These are phyloP conservation scores for Procambarus virginalis DNA, from an alignment of 1,140 invertebrate genomes.

Conservation along the genomic window DNA sequence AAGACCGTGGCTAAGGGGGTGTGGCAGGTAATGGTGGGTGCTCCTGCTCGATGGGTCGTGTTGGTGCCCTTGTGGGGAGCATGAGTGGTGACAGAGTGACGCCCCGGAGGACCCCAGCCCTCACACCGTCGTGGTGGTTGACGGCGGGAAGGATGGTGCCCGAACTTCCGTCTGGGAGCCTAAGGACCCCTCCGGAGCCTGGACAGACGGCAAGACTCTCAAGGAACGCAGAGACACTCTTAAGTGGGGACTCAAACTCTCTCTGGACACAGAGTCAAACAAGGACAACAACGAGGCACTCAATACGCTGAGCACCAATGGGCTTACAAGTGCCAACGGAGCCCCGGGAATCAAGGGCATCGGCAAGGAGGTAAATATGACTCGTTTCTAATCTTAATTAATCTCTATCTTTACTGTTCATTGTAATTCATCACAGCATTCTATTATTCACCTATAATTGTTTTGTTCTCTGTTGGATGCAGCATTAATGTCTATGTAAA, in stretches of 20 bases:
- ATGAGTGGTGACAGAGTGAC: conserved; percentile 70
- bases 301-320: conserved; percentile 69
- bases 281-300: conserved; percentile 65
- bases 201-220: conserved; percentile 68
- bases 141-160: conserved; percentile 68
- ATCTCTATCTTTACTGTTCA: neutral
- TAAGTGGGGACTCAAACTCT: conserved; percentile 70
- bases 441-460: neutral
- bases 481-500: neutral
- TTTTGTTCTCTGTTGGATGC: neutral
- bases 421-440: neutral
- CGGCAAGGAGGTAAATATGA: conserved; percentile 70
- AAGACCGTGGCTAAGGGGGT: neutral
- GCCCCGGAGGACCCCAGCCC: conserved; percentile 69
- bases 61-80: conserved; percentile 69
- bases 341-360: conserved; percentile 69
- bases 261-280: conserved; percentile 69
- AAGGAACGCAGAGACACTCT: conserved; percentile 69
- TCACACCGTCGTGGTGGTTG: conserved; percentile 67
- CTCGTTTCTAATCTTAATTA: neutral
- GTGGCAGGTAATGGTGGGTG: conserved; percentile 46
- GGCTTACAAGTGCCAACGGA: conserved; percentile 69
- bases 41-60: conserved; percentile 70
- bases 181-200: conserved; percentile 65
- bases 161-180: conserved; percentile 70